Conservation (phyloP, 2,888 invertebrate genomes). For the Drosophila recens region DNA sequence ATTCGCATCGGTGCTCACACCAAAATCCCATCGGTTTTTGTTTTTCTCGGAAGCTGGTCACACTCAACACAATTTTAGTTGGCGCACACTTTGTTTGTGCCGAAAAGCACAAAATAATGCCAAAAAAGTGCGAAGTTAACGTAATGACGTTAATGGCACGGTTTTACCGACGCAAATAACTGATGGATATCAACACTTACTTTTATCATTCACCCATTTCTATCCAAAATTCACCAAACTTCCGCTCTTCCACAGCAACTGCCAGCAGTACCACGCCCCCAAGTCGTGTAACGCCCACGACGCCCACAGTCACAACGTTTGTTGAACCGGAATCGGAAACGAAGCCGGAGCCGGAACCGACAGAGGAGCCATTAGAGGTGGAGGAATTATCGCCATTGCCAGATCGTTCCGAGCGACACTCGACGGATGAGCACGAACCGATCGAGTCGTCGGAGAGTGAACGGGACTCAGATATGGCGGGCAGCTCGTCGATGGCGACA, state of each 20-base stretch:
- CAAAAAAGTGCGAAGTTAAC: too few relatives aligned
- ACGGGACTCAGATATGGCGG: slow-evolving; percentile 87
- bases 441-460: slow-evolving; percentile 90
- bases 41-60: too few relatives aligned
- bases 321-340: not conserved
- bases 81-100: too few relatives aligned
- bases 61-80: too few relatives aligned
- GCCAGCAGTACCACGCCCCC: slow-evolving; percentile 9
- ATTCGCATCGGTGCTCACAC: too few relatives aligned
- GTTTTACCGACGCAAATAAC: too few relatives aligned
- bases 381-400: slow-evolving; percentile 25
- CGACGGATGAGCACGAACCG: slow-evolving; percentile 85
- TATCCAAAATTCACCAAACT: too few relatives aligned
- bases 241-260: not conserved
- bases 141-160: too few relatives aligned
- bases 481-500: slow-evolving; percentile 69
- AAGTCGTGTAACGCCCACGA: slow-evolving; percentile 43
- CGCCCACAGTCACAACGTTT: slow-evolving; percentile 40
- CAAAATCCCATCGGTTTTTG: too few relatives aligned
- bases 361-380: not conserved
- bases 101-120: too few relatives aligned
- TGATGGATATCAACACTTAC: too few relatives aligned
- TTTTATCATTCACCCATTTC: too few relatives aligned
- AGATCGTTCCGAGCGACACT: slow-evolving; percentile 58
- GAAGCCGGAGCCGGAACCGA: not conserved